These are phyloP conservation scores for Minunthozetes semirufus DNA, from an alignment of 2,888 invertebrate species.

Conservation along the genomic window DNA sequence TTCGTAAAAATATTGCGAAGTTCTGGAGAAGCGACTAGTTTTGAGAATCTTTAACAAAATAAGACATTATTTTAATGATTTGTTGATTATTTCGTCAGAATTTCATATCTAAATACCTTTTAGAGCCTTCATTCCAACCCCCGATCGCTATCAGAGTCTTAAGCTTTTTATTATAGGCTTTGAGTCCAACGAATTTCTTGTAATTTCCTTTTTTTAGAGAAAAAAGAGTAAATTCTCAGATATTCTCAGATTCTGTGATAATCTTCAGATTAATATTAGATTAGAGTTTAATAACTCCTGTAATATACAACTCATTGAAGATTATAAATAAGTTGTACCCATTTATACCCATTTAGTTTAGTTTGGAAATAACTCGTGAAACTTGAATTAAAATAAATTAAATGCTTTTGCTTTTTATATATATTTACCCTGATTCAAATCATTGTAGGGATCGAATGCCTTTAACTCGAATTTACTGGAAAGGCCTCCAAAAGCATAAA, in stretches of 20 bases:
- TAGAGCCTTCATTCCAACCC: constrained; percentile 89
- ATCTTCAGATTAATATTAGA: no score
- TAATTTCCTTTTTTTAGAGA: constrained; percentile 67
- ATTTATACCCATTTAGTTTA: neutral
- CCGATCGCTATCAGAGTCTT: constrained; percentile 87
- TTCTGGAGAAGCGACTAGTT: constrained; percentile 72
- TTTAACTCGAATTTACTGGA: constrained; percentile 69
- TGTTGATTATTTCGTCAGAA: neutral
- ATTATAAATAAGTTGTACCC: neutral
- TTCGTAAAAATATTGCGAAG: constrained; percentile 65
- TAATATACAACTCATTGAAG: neutral
- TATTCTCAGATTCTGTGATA: no score
- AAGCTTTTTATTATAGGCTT: constrained; percentile 82
- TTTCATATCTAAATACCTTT: constrained; percentile 48
- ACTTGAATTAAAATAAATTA: constrained; percentile 74
- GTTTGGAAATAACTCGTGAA: neutral
- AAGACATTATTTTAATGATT: neutral
- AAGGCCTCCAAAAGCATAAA: constrained; percentile 54
- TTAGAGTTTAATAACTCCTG: constrained; percentile 3
- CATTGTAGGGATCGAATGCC: constrained; percentile 90
- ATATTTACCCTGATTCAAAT: constrained; percentile 94
- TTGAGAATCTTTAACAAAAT: constrained; percentile 58
- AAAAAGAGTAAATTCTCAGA: neutral
- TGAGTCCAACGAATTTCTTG: constrained; percentile 84
- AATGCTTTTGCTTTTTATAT: constrained; percentile 53